A percentile compares a stretch with the other conserved stretches of the same genome.
These are phyloP conservation scores for Tetragnatha montana DNA, from an alignment of 2,888 invertebrate species.

Conservation along the genomic window DNA sequence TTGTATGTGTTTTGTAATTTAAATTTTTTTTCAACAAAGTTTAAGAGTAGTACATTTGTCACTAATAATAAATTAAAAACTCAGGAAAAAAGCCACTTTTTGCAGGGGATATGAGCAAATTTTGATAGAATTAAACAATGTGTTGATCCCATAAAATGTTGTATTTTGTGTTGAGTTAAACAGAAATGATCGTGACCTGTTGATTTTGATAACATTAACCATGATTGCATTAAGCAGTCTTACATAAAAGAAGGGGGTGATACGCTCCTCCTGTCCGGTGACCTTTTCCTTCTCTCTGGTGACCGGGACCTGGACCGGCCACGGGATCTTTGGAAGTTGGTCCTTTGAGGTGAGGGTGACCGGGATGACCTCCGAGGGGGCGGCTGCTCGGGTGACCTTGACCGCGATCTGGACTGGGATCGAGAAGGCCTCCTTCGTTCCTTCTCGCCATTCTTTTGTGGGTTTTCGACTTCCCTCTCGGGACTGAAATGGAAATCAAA, in stretches of 20 bases:
- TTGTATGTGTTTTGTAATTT: too few relatives aligned
- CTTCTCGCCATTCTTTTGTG: slow-evolving; percentile 48
- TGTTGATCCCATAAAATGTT: too few relatives aligned
- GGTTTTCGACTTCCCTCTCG: slow-evolving; percentile 24
- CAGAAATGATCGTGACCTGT: too few relatives aligned
- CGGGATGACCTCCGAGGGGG: slow-evolving; percentile 36
- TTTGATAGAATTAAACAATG: too few relatives aligned
- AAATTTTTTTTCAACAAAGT: too few relatives aligned
- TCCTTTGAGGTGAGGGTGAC: slow-evolving; percentile 55
- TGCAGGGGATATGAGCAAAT: too few relatives aligned
- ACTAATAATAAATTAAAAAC: too few relatives aligned
- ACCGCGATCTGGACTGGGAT: slow-evolving; percentile 74
- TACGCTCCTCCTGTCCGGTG: slow-evolving; percentile 78
- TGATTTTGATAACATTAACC: too few relatives aligned
- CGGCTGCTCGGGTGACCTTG: slow-evolving; percentile 74
- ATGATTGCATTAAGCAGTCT: slow-evolving; percentile 74
- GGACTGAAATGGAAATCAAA: slow-evolving; percentile 46
- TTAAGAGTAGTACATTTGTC: too few relatives aligned
- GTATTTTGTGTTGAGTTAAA: too few relatives aligned
- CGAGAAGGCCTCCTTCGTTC: slow-evolving; percentile 53
- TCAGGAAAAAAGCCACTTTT: too few relatives aligned
- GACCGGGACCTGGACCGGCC: slow-evolving; percentile 73
- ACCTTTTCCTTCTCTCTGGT: slow-evolving; percentile 66
- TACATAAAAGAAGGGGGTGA: slow-evolving; percentile 87
- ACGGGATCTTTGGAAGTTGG: slow-evolving; percentile 64